Evolutionary conservation across 1,140 invertebrate species (phyloP).

Genomic region (Neoseiulus cucumeris): DNA sequence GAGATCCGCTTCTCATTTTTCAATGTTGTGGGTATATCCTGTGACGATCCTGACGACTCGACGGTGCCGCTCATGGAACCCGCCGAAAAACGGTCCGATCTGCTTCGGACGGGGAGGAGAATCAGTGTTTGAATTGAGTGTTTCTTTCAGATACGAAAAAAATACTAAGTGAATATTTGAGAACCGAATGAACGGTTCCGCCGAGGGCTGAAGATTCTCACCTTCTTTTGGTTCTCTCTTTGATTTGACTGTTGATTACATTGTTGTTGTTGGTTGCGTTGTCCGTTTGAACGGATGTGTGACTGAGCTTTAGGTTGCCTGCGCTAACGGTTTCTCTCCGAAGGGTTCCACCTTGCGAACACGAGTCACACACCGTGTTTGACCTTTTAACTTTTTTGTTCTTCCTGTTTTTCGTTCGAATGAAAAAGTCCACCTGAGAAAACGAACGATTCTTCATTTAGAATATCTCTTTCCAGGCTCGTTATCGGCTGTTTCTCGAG

Average conservation of each 20-base stretch:
- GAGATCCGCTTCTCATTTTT: conserved; percentile 5
- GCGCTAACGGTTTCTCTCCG: neutral
- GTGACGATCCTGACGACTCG: neutral
- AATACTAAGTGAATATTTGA: too few species aligned
- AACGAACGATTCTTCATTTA: neutral
- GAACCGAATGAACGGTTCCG: too few species aligned
- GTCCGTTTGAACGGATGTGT: neutral
- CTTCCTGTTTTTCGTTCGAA: conserved; percentile 19
- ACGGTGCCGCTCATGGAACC: neutral
- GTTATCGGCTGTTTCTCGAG: too few species aligned
- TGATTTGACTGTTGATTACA: conserved; percentile 11
- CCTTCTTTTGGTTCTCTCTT: conserved; percentile 14
- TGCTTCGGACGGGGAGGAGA: neutral
- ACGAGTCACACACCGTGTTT: conserved; percentile 18
- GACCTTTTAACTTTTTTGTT: conserved; percentile 19
- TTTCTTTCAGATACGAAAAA: too few species aligned
- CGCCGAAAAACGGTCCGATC: neutral
- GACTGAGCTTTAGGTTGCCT: neutral
- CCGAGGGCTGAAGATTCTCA: too few species aligned
- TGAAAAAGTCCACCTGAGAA: conserved; percentile 20
- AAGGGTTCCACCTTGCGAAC: neutral
- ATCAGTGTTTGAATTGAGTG: too few species aligned
- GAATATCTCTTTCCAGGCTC: too few species aligned
- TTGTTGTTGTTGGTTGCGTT: conserved; percentile 10
- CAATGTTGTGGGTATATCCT: conserved; percentile 1